Base-by-base conservation (phyloP, 2,113 vertebrate genomes). In the Cryptomyrus ogoouensis region DNA sequence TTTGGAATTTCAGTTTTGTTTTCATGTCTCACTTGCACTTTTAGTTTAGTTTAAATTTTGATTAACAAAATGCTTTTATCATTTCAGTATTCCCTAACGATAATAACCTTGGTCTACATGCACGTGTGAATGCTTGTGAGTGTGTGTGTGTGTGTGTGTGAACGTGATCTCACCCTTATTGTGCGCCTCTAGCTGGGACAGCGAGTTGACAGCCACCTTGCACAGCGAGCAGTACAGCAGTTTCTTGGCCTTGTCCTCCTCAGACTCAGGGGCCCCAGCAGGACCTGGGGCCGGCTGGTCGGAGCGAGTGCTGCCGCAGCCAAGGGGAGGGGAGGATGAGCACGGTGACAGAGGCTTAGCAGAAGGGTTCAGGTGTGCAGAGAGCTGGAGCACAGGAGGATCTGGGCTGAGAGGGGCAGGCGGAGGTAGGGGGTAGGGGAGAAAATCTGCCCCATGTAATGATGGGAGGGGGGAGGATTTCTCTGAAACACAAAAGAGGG, bases 171-270 rank as follows among this genome's bases (percentile, higher is more conserved):
- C 90, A 98, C 97, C 97, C 96, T 98, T 98, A 94, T 98, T 98
- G 94, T 98, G 98, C 1, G 98, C 98, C 94, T 98, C 97, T 15
- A 98, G 96, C 92, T 98, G 98, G 88, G 97, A 98, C 92, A 97
- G 92, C 66, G 97, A 98, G 92, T 98, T 98, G 92, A 98, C 97
- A 21, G 97, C 97, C 94, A 98, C 97, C 94, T 98, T 98, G 95
- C 98, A 98, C 90, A 98, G 95, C 2, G 97, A 96, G 92, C 98
- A 98, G 94, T 98, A 98, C 87, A 98, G 95, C 92, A 97, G 95
- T 91, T 97, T 96, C 95, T 98, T 98, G 91, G 97, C 96, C 92
- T 97, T 97, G 91, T 98, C 97, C 77, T 98, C 97, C 74, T 98
- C 98, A 0, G 95, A 96, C 91, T 97, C 97, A 83, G 95, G 93